Conservation (phyloP, 1,140 invertebrate species). For the Pogonomyrmex californicus region DNA sequence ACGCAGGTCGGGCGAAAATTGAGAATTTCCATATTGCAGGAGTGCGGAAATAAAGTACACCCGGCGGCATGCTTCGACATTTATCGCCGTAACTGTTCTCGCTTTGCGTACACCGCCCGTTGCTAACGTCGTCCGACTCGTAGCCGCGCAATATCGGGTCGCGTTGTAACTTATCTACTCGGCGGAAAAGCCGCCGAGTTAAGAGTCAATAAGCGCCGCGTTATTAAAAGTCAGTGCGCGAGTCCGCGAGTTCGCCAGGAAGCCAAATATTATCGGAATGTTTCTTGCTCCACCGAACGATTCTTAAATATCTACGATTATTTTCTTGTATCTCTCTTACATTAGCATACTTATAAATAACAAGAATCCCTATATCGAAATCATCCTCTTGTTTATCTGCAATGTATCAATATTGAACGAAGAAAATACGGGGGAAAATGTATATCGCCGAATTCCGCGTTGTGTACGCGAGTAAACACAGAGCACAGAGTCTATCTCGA, state of each 20-base stretch:
- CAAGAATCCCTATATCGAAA: background rate
- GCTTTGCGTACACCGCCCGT: slow-evolving; percentile 53
- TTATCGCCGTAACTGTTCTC: slow-evolving; percentile 66
- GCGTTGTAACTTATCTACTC: slow-evolving; percentile 47
- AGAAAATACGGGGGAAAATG: background rate
- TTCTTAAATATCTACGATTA: background rate
- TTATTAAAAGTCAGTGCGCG: background rate
- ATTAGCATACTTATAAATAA: too few relatives aligned
- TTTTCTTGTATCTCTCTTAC: background rate
- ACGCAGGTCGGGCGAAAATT: slow-evolving; percentile 60
- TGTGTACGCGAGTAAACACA: background rate
- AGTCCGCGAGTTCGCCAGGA: background rate
- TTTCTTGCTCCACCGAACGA: background rate
- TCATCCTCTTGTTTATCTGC: background rate
- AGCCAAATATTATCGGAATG: background rate
- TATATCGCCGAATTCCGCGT: background rate
- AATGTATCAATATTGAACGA: background rate
- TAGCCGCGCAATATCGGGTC: slow-evolving; percentile 52
- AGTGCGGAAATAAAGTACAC: slow-evolving; percentile 66
- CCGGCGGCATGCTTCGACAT: slow-evolving; percentile 63
- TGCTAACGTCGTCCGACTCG: slow-evolving; percentile 28
- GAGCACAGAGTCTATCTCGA: background rate
- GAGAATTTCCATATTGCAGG: slow-evolving; percentile 57
- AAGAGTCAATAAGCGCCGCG: slow-evolving; percentile 42
- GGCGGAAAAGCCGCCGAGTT: slow-evolving; percentile 20